These are phyloP conservation scores for Clarias magur DNA, from an alignment of 2,113 vertebrate species.

Conservation along the genomic window DNA sequence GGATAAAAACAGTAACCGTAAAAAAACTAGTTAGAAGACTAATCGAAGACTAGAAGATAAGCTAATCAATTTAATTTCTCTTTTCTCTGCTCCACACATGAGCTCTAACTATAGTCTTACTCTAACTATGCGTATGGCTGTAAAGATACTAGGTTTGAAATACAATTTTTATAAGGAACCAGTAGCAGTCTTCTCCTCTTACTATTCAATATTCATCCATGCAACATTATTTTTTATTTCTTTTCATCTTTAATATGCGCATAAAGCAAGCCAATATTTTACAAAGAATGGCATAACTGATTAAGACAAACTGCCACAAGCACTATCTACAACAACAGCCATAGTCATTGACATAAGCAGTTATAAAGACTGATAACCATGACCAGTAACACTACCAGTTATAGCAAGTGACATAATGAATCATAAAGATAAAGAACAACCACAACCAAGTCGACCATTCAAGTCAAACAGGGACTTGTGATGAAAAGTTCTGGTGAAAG, in stretches of 20 bases:
- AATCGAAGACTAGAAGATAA: background rate
- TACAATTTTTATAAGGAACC: background rate
- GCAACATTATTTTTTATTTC: background rate
- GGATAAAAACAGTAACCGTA: too few species aligned
- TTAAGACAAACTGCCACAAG: background rate
- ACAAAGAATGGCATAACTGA: background rate
- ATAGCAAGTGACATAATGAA: background rate
- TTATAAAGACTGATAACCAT: background rate
- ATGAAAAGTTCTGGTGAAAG: too few species aligned
- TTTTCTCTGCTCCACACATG: background rate
- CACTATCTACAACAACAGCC: background rate
- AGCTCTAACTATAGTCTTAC: too few species aligned
- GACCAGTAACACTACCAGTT: background rate
- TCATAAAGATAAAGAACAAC: background rate
- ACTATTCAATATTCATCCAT: background rate
- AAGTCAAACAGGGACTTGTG: too few species aligned
- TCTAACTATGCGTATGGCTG: background rate
- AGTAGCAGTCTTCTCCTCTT: background rate
- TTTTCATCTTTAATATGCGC: background rate
- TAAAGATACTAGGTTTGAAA: too few species aligned
- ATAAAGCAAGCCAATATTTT: background rate
- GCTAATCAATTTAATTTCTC: background rate
- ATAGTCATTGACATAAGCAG: background rate
- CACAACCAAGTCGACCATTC: background rate
- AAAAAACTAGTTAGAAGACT: too few species aligned